phyloP scores from a whole-genome alignment of 2,797 vertebrate genomes.

The Xenopus petersii region DNA sequence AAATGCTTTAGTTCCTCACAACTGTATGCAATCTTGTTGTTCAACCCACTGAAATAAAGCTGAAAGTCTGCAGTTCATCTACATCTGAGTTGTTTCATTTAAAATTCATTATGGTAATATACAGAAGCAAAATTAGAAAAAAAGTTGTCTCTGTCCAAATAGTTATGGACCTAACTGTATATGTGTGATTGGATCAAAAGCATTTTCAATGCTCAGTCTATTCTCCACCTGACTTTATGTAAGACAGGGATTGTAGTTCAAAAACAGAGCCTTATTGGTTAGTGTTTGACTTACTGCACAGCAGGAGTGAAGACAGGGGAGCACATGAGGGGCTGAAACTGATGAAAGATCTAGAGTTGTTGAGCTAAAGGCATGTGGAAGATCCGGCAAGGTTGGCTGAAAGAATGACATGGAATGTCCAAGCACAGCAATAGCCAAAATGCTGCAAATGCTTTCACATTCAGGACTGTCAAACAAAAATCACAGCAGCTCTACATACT shows the following conservation, averaged over 20 bases:
- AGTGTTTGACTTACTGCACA: constrained; percentile 45
- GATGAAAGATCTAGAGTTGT: constrained; percentile 53
- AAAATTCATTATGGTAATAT: no score
- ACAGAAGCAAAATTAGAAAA: no score
- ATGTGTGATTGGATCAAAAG: no score
- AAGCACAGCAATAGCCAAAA: constrained; percentile 33
- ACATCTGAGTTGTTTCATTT: no score
- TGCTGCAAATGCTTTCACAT: neutral
- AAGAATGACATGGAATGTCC: constrained; percentile 48
- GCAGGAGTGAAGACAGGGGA: constrained; percentile 45
- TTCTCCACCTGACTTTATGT: constrained; percentile 39
- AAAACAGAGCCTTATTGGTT: constrained; percentile 41
- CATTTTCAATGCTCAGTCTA: no score
- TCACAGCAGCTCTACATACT: no score
- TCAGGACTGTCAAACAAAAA: neutral
- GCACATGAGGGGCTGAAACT: constrained; percentile 50
- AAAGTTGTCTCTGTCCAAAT: no score
- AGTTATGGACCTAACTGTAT: no score
- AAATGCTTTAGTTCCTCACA: no score
- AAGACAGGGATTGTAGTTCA: constrained; percentile 45
- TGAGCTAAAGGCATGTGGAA: constrained; percentile 51
- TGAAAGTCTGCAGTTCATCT: no score
- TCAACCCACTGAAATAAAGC: no score
- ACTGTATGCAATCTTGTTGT: no score
- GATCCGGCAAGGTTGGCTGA: constrained; percentile 41